Conservation (phyloP, 2,113 vertebrate species). For the Sterrhoptilus dennistouni region DNA sequence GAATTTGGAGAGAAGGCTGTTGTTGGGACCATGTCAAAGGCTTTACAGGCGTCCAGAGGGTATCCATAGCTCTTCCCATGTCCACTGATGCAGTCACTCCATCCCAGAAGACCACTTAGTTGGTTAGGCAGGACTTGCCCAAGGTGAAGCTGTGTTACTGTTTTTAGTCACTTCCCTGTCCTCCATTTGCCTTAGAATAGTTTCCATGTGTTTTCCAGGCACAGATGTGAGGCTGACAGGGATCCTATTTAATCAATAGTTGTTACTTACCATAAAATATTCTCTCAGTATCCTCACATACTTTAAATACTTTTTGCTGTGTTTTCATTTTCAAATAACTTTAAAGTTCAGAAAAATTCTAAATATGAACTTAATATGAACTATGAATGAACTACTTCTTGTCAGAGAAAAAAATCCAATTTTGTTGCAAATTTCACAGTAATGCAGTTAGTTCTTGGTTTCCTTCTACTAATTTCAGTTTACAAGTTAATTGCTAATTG, state of each 20-base stretch:
- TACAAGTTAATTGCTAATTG: neutral
- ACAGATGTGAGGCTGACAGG: neutral
- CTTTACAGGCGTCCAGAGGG: neutral
- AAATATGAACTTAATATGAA: neutral
- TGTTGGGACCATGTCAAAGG: accelerated
- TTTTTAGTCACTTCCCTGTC: neutral
- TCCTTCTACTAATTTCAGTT: neutral
- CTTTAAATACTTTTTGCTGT: neutral
- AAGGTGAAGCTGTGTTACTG: neutral
- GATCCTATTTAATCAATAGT: neutral
- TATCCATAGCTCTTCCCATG: neutral
- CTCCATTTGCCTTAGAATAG: neutral
- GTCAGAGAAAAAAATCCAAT: neutral
- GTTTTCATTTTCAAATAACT: neutral
- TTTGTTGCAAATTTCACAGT: neutral
- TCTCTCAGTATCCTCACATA: neutral
- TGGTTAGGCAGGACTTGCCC: neutral
- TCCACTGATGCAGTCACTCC: neutral
- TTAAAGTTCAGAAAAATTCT: neutral
- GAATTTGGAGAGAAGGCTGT: neutral
- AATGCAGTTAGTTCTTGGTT: neutral
- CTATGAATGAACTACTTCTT: neutral
- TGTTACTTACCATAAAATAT: neutral
- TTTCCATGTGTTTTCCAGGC: neutral
- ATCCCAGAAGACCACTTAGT: neutral